These are phyloP conservation scores for Dasypogon diadema DNA, from an alignment of 2,888 invertebrate genomes.

Conservation along the genomic window DNA sequence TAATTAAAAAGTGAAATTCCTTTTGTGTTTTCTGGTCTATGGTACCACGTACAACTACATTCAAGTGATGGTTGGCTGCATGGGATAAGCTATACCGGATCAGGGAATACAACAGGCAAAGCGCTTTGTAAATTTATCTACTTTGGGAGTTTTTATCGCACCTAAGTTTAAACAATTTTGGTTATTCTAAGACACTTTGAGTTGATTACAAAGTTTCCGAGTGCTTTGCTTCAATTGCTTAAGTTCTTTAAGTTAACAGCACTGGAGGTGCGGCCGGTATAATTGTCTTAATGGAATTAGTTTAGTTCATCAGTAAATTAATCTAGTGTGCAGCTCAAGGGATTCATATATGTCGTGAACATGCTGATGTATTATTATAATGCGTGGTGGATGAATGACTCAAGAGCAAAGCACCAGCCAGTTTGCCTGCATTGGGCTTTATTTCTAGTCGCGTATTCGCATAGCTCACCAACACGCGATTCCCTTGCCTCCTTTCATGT, in stretches of 20 bases:
- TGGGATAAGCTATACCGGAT: neutral
- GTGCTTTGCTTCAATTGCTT: neutral
- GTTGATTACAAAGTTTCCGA: neutral
- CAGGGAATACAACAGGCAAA: neutral
- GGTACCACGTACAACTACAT: too few species aligned
- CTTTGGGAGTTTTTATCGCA: neutral
- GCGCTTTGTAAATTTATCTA: neutral
- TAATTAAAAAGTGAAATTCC: neutral
- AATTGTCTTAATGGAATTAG: conserved; percentile 1
- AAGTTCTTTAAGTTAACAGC: neutral
- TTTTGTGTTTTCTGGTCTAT: neutral
- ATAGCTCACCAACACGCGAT: neutral
- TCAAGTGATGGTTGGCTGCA: too few species aligned
- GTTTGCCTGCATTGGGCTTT: neutral
- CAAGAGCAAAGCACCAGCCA: neutral
- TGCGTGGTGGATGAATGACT: neutral
- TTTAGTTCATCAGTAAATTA: neutral
- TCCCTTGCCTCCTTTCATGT: neutral
- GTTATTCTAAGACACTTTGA: neutral
- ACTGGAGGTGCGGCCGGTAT: neutral
- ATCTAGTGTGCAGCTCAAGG: neutral
- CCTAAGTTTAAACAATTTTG: neutral
- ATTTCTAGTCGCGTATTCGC: neutral
- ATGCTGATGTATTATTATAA: neutral
- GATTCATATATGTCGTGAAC: neutral